phyloP scores from a whole-genome alignment of 2,888 invertebrate species.

The Thera britannica region DNA sequence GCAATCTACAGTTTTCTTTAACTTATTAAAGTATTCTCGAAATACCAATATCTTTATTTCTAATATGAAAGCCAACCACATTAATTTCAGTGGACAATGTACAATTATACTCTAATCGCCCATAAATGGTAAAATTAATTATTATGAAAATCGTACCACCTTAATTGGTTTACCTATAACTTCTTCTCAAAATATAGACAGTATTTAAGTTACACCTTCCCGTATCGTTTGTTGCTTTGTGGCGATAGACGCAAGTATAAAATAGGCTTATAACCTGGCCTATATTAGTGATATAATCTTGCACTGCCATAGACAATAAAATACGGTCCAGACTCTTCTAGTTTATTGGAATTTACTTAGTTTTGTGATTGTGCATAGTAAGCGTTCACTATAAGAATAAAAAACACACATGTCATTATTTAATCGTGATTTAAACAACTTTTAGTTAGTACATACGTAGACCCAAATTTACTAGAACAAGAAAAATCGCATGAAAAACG shows the following conservation, averaged over 20 bases:
- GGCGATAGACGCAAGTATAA: neutral
- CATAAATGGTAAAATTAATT: too few relatives aligned
- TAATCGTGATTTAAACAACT: constrained; percentile 12
- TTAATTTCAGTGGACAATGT: too few relatives aligned
- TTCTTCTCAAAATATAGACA: neutral
- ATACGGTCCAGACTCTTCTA: constrained; percentile 52
- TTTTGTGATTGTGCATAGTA: constrained; percentile 63
- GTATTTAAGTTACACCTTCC: neutral
- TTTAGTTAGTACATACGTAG: neutral
- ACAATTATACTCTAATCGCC: too few relatives aligned
- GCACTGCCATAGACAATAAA: constrained; percentile 40
- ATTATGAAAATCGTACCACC: too few relatives aligned
- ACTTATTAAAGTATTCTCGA: too few relatives aligned
- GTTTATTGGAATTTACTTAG: constrained; percentile 47
- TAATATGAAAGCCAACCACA: too few relatives aligned
- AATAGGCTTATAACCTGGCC: constrained; percentile 3
- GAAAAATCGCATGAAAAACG: neutral
- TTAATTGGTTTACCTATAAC: neutral
- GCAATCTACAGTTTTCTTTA: too few relatives aligned
- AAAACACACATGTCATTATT: constrained; percentile 8
- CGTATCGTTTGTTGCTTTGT: neutral
- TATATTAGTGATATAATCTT: constrained; percentile 26
- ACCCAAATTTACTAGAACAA: constrained; percentile 2
- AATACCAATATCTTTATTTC: too few relatives aligned
- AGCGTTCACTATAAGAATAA: constrained; percentile 46